Base-by-base conservation (phyloP, 64 coral and sea anemone genomes). In the Porites lutea region DNA sequence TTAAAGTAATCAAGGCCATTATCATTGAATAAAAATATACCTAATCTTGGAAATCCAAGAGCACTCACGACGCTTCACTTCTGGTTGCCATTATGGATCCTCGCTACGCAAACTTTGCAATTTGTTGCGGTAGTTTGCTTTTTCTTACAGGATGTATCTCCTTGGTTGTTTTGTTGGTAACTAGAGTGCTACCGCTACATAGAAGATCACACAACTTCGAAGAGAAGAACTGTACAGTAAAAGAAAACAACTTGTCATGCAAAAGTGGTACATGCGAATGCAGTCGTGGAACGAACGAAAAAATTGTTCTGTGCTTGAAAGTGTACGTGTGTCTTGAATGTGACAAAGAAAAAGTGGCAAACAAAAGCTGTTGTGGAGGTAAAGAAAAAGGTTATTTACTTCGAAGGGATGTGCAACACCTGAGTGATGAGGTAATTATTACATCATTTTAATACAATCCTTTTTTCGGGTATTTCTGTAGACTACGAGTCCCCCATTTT, bases 361-460 rank as follows among this genome's bases (percentile, higher is more conserved):
- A 55, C 52, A 54, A 15, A 21, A 78, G 3, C 20, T 10, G 21
- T 78, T 78, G 50, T 11, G 57, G 8, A 14, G 16, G 49, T 18
- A 78, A 22, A 23, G 18, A 78, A 22, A 8, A 6, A 0, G 75
- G 75, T 22, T 53, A 55, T 55, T 55, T 78, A 52, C 75, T 78
- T 11, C 75, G 75, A 9, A 78, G 49, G 57, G 75, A 78, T 78
- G 75, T 78, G 50, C 8, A 78, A 23, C 75, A 78, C n/a, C 52
- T 78, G 2, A 78, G 57, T 51, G 75, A 78, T 52, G 16, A 78
- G 75, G 75, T 78, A 78, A 78, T 2, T 12, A 65, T 65, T 13
- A 19, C 13, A 65, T 4, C 13, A 4, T 43, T 73, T 73, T 37
- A 37, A 37, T 37, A 37, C 27, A 37, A 3, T 73, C 47, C 3